A percentile compares a stretch with the other conserved stretches of the same genome.
Evolutionary conservation across 2,888 invertebrate species (phyloP).

Genomic region (Patella pellucida): DNA sequence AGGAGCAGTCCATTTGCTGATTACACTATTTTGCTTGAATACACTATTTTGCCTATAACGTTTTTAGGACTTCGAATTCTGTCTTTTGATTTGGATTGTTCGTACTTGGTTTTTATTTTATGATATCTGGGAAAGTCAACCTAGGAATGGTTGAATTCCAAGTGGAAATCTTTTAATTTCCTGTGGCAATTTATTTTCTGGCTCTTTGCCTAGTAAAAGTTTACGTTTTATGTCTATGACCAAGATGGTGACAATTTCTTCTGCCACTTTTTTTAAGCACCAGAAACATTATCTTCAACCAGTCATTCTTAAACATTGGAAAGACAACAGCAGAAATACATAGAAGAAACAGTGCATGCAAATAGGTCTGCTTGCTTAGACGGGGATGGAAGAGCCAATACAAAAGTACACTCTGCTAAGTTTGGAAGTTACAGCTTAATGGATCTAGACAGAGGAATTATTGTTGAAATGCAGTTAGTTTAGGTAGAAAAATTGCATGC

Average conservation of each 20-base stretch:
- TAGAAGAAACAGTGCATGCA: background rate
- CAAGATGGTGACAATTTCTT: background rate
- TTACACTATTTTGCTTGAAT: no score
- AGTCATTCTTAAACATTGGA: background rate
- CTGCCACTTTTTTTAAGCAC: no score
- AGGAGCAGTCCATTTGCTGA: no score
- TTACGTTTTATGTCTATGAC: background rate
- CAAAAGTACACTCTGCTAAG: slow-evolving; percentile 17
- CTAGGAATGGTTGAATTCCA: background rate
- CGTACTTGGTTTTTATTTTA: no score
- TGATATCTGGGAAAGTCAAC: background rate
- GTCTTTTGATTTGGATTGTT: no score
- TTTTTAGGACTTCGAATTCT: no score
- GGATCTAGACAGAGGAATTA: slow-evolving; percentile 11
- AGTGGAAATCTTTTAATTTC: background rate
- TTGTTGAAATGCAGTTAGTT: slow-evolving; percentile 21
- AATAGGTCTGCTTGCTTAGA: background rate
- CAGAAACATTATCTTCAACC: background rate
- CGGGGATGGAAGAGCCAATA: slow-evolving; percentile 17
- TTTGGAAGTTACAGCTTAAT: slow-evolving; percentile 19
- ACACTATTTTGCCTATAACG: no score
- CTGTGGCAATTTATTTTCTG: background rate
- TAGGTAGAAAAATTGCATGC: background rate
- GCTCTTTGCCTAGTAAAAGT: background rate
- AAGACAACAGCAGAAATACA: background rate